These are phyloP conservation scores for Magallana gigas DNA, from an alignment of 1,140 invertebrate species.

Conservation along the genomic window DNA sequence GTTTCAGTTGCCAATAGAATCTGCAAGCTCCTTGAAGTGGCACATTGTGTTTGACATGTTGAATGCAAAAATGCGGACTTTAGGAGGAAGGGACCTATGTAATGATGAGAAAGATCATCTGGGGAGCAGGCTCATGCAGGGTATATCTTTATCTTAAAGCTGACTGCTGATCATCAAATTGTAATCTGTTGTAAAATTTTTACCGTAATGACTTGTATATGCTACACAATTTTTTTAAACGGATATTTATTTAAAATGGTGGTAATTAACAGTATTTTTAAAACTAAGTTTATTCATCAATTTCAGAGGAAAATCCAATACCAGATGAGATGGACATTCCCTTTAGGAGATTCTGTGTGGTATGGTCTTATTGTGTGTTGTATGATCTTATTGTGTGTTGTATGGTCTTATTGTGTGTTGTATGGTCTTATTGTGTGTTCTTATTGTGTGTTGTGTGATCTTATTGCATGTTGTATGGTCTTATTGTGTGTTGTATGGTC, in stretches of 20 bases:
- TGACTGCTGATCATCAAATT: no score
- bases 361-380: background rate
- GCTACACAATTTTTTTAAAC: no score
- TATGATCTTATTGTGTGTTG: slow-evolving; percentile 41
- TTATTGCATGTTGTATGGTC: slow-evolving; percentile 38
- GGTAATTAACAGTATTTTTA: no score
- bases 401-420: background rate
- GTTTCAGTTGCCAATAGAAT: slow-evolving; percentile 42
- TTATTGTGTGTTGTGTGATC: background rate
- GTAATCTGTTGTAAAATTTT: no score
- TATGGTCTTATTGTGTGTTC: slow-evolving; percentile 32
- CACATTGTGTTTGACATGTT: slow-evolving; percentile 47
- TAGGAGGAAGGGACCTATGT: slow-evolving; percentile 50
- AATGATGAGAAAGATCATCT: slow-evolving; percentile 50
- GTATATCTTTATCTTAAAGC: background rate
- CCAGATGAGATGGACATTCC: slow-evolving; percentile 46
- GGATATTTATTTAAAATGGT: no score
- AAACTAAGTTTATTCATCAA: background rate
- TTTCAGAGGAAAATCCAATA: slow-evolving; percentile 1
- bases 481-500: background rate
- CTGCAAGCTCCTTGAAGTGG: slow-evolving; percentile 40
- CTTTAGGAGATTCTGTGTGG: slow-evolving; percentile 51
- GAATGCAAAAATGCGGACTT: slow-evolving; percentile 47
- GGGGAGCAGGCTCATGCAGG: slow-evolving; percentile 8
- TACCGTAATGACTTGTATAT: no score